phyloP scores from a whole-genome alignment of 2,888 invertebrate species.

The Pyralis farinalis region DNA sequence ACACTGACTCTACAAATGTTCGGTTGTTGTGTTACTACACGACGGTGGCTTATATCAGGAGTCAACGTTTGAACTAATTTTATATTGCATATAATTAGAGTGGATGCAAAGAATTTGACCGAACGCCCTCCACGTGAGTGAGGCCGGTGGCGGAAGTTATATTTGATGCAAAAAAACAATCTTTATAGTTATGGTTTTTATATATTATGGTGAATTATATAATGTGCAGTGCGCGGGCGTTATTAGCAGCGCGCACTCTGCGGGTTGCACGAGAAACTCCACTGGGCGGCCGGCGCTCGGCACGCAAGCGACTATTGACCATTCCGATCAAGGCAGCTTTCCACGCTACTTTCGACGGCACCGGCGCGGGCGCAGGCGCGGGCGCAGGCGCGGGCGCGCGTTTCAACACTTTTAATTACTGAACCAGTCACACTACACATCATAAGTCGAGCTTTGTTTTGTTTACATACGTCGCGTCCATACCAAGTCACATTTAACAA shows the following conservation, averaged over 20 bases:
- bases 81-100: too few relatives aligned
- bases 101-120: too few relatives aligned
- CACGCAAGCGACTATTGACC: slow-evolving; percentile 62
- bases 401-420: slow-evolving; percentile 66
- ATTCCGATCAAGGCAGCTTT: slow-evolving; percentile 66
- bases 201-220: background rate
- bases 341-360: slow-evolving; percentile 66
- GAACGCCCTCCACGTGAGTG: too few relatives aligned
- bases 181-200: too few relatives aligned
- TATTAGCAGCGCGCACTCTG: slow-evolving; percentile 15
- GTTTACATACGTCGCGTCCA: slow-evolving; percentile 12
- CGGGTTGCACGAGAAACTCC: slow-evolving; percentile 33
- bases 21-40: too few relatives aligned
- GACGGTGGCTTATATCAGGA: too few relatives aligned
- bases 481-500: background rate
- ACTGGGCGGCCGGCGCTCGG: slow-evolving; percentile 26
- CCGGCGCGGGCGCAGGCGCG: slow-evolving; percentile 22
- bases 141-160: too few relatives aligned
- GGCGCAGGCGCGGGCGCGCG: slow-evolving; percentile 34
- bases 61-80: too few relatives aligned
- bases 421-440: slow-evolving; percentile 32
- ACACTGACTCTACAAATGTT: too few relatives aligned
- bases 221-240: slow-evolving; percentile 18
- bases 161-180: too few relatives aligned
- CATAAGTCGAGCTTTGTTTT: slow-evolving; percentile 21